Base-by-base conservation (phyloP, 2,113 vertebrate species). In the Heliornis fulica region DNA sequence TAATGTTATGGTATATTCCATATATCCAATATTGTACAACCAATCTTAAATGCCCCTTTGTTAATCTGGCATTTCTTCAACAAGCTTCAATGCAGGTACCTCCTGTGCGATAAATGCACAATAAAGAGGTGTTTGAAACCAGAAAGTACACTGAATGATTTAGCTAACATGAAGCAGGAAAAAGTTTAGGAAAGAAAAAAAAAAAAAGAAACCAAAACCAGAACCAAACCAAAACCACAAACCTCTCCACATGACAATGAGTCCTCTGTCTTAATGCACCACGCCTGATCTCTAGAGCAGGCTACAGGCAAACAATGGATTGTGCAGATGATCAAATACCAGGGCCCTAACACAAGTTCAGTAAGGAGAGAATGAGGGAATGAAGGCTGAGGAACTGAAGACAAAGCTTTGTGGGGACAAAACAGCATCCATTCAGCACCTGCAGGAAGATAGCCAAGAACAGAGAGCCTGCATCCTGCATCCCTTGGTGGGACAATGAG, bases 401-500 rank as follows among this genome's bases (percentile, higher is more conserved):
- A 29, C 26, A 93, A 70, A 4, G 8, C 15, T 65, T n/a, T n/a
- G 23, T 26, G 15, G 16, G 64, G n/a, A 66, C 23, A 38, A 28
- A 59, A 34, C 22, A n/a, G 61, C 38, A 69, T 38, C 51, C 26
- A 57, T 46, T 14, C 48, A 31, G 28, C 71, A 86, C 76, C 77
- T 74, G 31, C 68, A 74, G 38, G 54, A 22, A 72, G 26, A 14
- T 34, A 9, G 74, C 40, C 0, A 4, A 40, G 54, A 61, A 57
- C 36, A 65, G 2, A 32, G 50, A 82, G 38, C 16, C 53, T 54
- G 29, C 4, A 6, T 76, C 76, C 63, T n/a, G 13, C 82, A 66
- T 19, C 1, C 0, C 21, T 1, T 2, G 16, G 36, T 9, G 57
- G 46, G 45, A 68, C 0, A 0, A 50, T 7, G n/a, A 78, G 68